Evolutionary conservation across 2,113 vertebrate genomes (phyloP).

Genomic region (Ia io): DNA sequence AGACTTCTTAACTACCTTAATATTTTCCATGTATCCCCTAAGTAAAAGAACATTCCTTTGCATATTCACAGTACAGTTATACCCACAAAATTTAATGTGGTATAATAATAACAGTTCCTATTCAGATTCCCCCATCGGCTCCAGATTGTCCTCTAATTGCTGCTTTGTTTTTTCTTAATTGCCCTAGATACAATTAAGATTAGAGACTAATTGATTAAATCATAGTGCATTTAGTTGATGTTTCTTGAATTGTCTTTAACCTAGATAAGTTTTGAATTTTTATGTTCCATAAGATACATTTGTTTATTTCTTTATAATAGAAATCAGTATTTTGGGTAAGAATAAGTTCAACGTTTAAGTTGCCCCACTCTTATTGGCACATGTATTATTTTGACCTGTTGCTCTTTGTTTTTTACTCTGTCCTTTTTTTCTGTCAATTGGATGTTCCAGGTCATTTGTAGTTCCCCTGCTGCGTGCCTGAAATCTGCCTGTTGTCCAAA

Average conservation of each 20-base stretch:
- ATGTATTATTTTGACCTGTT: neutral
- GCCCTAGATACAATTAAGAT: neutral
- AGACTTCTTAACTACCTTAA: neutral
- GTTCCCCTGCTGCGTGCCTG: neutral
- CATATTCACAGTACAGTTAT: neutral
- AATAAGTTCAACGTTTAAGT: neutral
- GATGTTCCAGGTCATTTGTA: neutral
- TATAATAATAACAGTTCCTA: neutral
- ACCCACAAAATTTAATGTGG: neutral
- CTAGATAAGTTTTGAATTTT: neutral
- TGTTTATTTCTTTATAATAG: slow-evolving; percentile 27
- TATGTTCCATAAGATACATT: neutral
- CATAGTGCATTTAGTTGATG: neutral
- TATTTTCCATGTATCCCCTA: neutral
- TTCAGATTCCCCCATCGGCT: neutral
- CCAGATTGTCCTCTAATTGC: neutral
- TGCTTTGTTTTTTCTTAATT: slow-evolving; percentile 25
- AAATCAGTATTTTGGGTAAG: neutral
- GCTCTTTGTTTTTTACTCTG: neutral
- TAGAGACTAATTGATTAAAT: neutral
- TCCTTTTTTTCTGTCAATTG: neutral
- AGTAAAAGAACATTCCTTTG: neutral
- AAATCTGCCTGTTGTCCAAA: neutral
- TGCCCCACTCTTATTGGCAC: neutral
- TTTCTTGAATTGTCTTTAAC: slow-evolving; percentile 23